Conservation (phyloP, 1,140 invertebrate species). For the Trachymyrmex cornetzi region DNA sequence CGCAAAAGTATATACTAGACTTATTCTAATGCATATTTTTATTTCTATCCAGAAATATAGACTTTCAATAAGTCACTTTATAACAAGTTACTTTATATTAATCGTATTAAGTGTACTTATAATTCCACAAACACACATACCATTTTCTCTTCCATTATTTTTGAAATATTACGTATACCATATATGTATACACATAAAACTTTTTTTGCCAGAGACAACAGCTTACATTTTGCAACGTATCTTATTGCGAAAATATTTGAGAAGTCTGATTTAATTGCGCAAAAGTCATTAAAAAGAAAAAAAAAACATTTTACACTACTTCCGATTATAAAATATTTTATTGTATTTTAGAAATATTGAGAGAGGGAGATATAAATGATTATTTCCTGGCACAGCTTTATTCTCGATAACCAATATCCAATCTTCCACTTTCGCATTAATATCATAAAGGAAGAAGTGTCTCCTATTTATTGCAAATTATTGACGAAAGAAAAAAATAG, state of each 20-base stretch:
- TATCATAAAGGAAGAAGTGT: not conserved
- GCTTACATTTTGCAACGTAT: not conserved
- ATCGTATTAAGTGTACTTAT: not conserved
- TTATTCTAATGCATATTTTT: not conserved
- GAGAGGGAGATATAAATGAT: not conserved
- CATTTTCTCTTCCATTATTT: not conserved
- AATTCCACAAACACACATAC: not conserved
- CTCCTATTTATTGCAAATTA: slow-evolving; percentile 30
- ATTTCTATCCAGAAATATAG: not conserved
- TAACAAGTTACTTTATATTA: not conserved
- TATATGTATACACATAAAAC: not conserved
- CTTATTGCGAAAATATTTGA: not conserved
- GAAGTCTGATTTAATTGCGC: not conserved
- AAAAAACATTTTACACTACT: not conserved
- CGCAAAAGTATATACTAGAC: not conserved
- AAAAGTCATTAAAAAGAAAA: not conserved
- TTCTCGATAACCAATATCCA: slow-evolving; percentile 22
- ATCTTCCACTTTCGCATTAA: slow-evolving; percentile 31
- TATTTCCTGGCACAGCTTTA: not conserved
- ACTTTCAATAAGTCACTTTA: not conserved
- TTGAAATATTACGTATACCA: too few species aligned
- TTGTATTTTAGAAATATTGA: not conserved
- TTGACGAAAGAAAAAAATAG: slow-evolving; percentile 10
- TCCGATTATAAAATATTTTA: not conserved
- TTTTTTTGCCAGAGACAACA: not conserved